phyloP scores from a whole-genome alignment of 2,113 vertebrate genomes.

The Accipiter cooperii region DNA sequence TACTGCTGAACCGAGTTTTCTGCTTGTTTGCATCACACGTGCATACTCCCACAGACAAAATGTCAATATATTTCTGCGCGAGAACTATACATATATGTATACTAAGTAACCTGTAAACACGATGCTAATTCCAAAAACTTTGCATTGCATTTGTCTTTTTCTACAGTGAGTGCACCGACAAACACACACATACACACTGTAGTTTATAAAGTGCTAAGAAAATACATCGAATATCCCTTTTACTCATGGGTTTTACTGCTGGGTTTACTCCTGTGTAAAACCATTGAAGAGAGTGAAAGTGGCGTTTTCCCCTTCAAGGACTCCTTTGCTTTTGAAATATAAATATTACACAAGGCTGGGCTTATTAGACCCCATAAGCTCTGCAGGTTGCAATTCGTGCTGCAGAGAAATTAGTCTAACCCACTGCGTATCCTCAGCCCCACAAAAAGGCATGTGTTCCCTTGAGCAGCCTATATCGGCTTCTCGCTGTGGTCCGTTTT shows the following conservation, averaged over 20 bases:
- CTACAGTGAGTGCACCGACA: neutral
- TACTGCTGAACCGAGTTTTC: neutral
- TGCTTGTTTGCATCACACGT: fast-evolving
- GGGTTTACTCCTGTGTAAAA: neutral
- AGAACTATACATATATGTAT: neutral
- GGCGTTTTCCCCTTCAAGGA: neutral
- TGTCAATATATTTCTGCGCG: fast-evolving
- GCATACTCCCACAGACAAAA: neutral
- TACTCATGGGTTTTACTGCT: neutral
- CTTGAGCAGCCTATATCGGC: neutral
- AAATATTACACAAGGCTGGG: neutral
- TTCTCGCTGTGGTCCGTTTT: neutral
- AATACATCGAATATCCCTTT: neutral
- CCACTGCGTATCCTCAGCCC: neutral
- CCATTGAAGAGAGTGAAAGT: neutral
- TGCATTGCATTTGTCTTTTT: neutral
- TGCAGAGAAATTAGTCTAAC: neutral
- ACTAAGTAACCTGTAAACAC: neutral
- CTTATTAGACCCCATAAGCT: neutral
- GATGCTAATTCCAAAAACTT: neutral
- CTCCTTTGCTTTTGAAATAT: neutral
- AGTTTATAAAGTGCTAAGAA: neutral
- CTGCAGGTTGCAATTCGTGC: neutral
- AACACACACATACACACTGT: neutral
- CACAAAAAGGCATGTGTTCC: neutral